Evolutionary conservation across 2,113 vertebrate genomes (phyloP).

Genomic region (Coryphaenoides rupestris): DNA sequence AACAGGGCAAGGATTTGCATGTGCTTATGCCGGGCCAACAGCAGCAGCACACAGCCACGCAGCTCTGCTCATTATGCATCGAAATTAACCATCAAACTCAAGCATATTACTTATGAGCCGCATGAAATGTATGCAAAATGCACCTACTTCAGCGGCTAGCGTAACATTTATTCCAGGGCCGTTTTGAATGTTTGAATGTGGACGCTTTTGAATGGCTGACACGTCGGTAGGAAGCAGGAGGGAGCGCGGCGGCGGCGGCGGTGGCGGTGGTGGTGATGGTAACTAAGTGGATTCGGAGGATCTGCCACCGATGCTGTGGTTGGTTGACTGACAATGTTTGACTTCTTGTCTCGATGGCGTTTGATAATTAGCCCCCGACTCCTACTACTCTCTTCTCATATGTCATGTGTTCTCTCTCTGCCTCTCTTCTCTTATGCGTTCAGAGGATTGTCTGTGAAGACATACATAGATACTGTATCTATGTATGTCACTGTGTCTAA

Average conservation of each 20-base stretch:
- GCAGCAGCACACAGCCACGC: slow-evolving; percentile 25
- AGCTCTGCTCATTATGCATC: slow-evolving; percentile 53
- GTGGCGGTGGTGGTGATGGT: too few species aligned
- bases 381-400: too few species aligned
- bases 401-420: too few species aligned
- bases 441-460: too few species aligned
- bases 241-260: too few species aligned
- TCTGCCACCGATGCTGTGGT: too few species aligned
- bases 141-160: slow-evolving; percentile 53
- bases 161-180: slow-evolving; percentile 46
- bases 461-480: too few species aligned
- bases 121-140: slow-evolving; percentile 72
- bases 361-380: too few species aligned
- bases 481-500: too few species aligned
- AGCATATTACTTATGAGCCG: slow-evolving; percentile 45
- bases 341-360: too few species aligned
- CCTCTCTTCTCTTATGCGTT: too few species aligned
- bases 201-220: slow-evolving; percentile 28
- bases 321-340: too few species aligned
- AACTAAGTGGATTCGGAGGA: slow-evolving; percentile 3
- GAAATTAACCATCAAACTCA: slow-evolving; percentile 65
- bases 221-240: slow-evolving; percentile 7
- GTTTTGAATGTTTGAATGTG: slow-evolving; percentile 33
- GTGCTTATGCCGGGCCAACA: slow-evolving; percentile 48
- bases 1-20: slow-evolving; percentile 63